Evolutionary conservation across 30 jellyfish, hydroid and myxozoan genomes (phyloP), one percentile per base, ranked within the genome.

Genomic region (Catostylus mosaicus): DNA sequence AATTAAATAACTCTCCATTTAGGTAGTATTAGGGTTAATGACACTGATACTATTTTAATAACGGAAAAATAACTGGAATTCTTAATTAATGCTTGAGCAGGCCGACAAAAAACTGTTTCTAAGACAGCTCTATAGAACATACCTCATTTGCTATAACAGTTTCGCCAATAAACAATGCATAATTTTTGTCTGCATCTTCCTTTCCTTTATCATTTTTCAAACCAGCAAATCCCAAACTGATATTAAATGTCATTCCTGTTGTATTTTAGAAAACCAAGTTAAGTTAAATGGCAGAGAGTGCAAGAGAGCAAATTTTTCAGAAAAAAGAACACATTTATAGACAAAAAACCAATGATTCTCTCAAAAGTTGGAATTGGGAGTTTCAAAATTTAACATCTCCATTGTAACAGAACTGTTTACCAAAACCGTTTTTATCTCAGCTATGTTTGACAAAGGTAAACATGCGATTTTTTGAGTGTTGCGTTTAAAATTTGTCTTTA

Each of bases 111-210:
- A n/a, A n/a, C n/a, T n/a, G n/a, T n/a, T n/a, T n/a, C n/a, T n/a
- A n/a, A n/a, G n/a, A n/a, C n/a, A n/a, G n/a, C n/a, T n/a, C n/a
- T n/a, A n/a, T 6, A 48, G 20, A 10, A 30, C 90, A 3, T 32
- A 87, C 96, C 91, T 88, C 99, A 66, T 88, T 88, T 29, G 88
- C 95, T 35, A 67, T 37, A 66, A 90, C 97, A 6, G 99, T 96
- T 36, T 96, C 99, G 29, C 99, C 99, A 30, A 96, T 78, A 64
- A 87, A 90, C 70, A 96, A 75, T 9, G 98, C 96, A 70, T 90
- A 90, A 19, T 74, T 79, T 77, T 77, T 89, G 81, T 87, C 90
- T 1, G 85, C 93, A n/a, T 89, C 97, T 26, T 80, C 97, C 48
- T 85, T 96, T 19, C 97, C 96, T n/a, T 60, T 82, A 31, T 90